Base-by-base conservation (phyloP, 2,113 vertebrate species). In the Cinclus cinclus region DNA sequence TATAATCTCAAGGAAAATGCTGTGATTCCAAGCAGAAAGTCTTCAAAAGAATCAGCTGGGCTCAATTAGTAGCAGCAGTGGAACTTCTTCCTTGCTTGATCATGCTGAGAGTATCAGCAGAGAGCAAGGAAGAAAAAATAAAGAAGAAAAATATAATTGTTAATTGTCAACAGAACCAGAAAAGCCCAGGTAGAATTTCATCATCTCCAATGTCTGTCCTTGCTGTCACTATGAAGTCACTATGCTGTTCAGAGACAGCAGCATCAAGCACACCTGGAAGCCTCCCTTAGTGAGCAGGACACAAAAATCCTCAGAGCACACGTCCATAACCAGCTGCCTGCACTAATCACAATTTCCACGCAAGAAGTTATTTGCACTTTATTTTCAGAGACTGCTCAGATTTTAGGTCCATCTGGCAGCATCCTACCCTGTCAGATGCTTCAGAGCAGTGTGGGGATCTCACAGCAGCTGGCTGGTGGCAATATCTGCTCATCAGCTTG, bases 11-110 rank as follows among this genome's bases (percentile, higher is more conserved):
- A 47, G 63, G 25, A 86, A 69, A 88, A 22, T 16, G 25, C 15
- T 64, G 30, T 37, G 8, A 95, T 73, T 88, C 71, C 55, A 67
- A 83, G 71, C 67, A 76, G 71, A 83, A 90, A 73, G 23, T 68
- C 56, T 84, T 68, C 2, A 11, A 62, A 89, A 79, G 27, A 73
- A 69, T 70, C 87, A 92, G 81, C 87, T 95, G 93, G 78, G 65
- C 39, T 73, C 0, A 0, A 64, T 91, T 75, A 93, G 56, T 1
- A 14, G 56, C 92, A 94, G 64, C 71, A 58, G 23, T 28, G 50
- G 6, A 91, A 47, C 70, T 76, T 49, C 83, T 73, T 62, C 60
- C 41, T 37, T 52, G 50, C 52, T 53, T 53, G 50, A 53, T 62
- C 2, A 0, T 0, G 4, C 69, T 76, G 56, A 87, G 91, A 94